phyloP scores from a whole-genome alignment of 2,113 vertebrate species.

The Trinectes maculatus region DNA sequence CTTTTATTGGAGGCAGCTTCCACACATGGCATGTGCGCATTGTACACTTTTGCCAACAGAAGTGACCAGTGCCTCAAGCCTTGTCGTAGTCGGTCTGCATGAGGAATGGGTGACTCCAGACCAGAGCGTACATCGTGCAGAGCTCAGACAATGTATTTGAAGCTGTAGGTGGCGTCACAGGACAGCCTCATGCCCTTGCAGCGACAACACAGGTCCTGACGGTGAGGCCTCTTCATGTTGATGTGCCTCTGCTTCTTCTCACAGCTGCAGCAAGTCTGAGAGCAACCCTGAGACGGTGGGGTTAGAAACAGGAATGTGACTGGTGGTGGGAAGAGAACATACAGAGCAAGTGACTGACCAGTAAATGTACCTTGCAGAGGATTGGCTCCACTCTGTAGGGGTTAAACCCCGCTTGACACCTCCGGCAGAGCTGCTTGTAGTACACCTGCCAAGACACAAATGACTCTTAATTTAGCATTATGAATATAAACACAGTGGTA shows the following conservation, averaged over 20 bases:
- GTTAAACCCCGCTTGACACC: slow-evolving; percentile 91
- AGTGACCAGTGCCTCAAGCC: not conserved
- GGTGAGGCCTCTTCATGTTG: slow-evolving; percentile 90
- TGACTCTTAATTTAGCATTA: no score
- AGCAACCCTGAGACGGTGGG: slow-evolving; percentile 82
- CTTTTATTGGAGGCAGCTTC: slow-evolving; percentile 18
- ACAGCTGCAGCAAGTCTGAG: slow-evolving; percentile 88
- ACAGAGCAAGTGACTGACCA: not conserved
- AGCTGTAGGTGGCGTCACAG: slow-evolving; percentile 92
- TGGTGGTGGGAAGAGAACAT: not conserved
- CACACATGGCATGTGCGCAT: not conserved
- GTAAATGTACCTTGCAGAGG: slow-evolving; percentile 88
- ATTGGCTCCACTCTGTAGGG: slow-evolving; percentile 95
- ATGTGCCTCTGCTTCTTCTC: slow-evolving; percentile 91
- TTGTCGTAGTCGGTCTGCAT: not conserved
- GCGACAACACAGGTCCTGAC: slow-evolving; percentile 93
- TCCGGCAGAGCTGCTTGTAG: slow-evolving; percentile 97
- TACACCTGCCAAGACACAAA: slow-evolving; percentile 85
- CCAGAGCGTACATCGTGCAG: not conserved
- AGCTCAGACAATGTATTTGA: slow-evolving; percentile 90
- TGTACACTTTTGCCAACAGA: not conserved
- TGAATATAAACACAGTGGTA: no score
- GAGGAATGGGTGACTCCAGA: not conserved
- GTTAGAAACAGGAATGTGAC: not conserved
- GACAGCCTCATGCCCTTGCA: slow-evolving; percentile 92